Evolutionary conservation across 2,113 vertebrate genomes (phyloP), one percentile per base, ranked within the genome.

Genomic region (Petrocephalus microphthalmus): DNA sequence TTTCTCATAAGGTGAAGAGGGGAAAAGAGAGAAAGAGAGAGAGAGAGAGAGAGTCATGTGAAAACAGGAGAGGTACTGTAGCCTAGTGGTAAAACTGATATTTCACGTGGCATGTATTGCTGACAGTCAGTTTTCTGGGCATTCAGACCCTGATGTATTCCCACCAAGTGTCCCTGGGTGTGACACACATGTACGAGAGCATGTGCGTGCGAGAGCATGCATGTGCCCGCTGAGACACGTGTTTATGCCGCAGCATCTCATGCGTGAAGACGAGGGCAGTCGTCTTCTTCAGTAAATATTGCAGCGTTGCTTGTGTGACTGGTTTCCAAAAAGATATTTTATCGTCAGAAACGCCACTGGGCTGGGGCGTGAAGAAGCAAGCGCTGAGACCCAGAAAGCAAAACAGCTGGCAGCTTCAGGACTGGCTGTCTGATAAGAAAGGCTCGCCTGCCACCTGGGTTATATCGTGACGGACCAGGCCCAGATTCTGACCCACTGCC

Each of bases 41-140:
- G 11, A 56, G 74, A 47, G 67, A 25, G 45, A 7, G 47, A 7
- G 7, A 33, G 37, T 33, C 81, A 33, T 37, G 81, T 84, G 81
- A 88, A 25, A 91, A 88, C 49, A 84, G 67, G 85, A 89, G 56
- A 78, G 52, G 84, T 86, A 20, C 60, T 86, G 67, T 86, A 81
- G 54, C 83, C 83, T 88, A 85, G 56, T 85, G 88, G 56, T 56
- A 64, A 85, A 83, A 64, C 49, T 85, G 60, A 74, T 47, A 56
- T 42, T 51, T 53, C 64, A 54, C 33, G 5, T 19, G 78, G 7
- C 42, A 82, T 22, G 7, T 11, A 47, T 45, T 22, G 20, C 81
- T 22, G 10, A 49, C 20, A 20, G 2, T 20, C 17, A 20, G 3
- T 49, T 83, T 83, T 83, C 81, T 6, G 22, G 37, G 0, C 45